Evolutionary conservation across 2,113 vertebrate species (phyloP).

Genomic region (Zosterops japonicus): DNA sequence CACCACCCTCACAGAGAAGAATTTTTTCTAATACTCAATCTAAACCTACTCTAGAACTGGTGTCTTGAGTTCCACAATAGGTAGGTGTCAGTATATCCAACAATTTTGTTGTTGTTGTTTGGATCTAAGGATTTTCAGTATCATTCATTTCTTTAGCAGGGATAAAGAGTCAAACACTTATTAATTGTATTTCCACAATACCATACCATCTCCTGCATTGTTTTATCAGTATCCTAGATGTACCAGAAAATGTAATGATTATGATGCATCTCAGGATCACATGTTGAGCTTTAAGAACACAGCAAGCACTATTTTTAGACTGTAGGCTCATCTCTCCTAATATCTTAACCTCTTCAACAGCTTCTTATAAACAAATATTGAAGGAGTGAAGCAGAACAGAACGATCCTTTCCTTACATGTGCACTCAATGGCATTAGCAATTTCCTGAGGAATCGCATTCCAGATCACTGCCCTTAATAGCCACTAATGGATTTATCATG

Average conservation of each 20-base stretch:
- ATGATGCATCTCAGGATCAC: not conserved
- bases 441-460: not conserved
- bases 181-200: not conserved
- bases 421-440: not conserved
- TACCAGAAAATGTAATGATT: not conserved
- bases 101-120: not conserved
- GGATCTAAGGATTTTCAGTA: not conserved
- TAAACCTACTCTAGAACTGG: not conserved
- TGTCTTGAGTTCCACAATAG: not conserved
- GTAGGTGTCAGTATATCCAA: not conserved
- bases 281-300: not conserved
- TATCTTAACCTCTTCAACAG: not conserved
- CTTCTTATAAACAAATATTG: not conserved
- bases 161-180: not conserved
- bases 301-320: not conserved
- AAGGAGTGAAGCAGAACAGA: not conserved
- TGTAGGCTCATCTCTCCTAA: not conserved
- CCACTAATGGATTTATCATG: not conserved
- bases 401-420: not conserved
- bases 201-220: not conserved
- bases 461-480: not conserved
- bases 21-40: not conserved
- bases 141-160: not conserved
- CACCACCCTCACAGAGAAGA: not conserved
- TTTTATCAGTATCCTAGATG: not conserved